A percentile compares a stretch with the other conserved stretches of the same genome.
phyloP scores from a whole-genome alignment of 2,113 vertebrate species.

The Cyprinus carpio region DNA sequence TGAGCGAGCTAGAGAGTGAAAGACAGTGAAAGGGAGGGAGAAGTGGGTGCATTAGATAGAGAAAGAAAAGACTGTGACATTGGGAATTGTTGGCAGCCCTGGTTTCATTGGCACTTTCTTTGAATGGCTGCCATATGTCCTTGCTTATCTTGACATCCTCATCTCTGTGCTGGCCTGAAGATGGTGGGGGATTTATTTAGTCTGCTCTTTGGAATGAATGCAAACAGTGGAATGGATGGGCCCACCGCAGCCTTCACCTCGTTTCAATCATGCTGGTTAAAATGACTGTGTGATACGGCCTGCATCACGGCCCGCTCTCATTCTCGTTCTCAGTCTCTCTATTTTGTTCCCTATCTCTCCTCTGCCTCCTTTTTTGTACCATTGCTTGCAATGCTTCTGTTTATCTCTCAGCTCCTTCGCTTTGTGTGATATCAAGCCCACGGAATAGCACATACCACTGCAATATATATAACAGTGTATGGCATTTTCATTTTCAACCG shows the following conservation, averaged over 20 bases:
- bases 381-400: slow-evolving; percentile 48
- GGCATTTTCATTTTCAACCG: slow-evolving; percentile 17
- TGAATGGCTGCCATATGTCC: slow-evolving; percentile 63
- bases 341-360: slow-evolving; percentile 13
- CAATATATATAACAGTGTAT: slow-evolving; percentile 42
- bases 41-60: slow-evolving; percentile 33
- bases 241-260: slow-evolving; percentile 47
- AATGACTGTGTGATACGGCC: slow-evolving; percentile 75
- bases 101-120: slow-evolving; percentile 52
- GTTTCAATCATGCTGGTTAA: slow-evolving; percentile 73
- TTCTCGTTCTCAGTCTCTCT: slow-evolving; percentile 51
- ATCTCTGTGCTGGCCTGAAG: slow-evolving; percentile 71
- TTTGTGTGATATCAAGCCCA: slow-evolving; percentile 51
- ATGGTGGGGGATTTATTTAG: slow-evolving; percentile 75
- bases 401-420: slow-evolving; percentile 46
- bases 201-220: slow-evolving; percentile 62
- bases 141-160: slow-evolving; percentile 75
- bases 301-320: slow-evolving; percentile 59
- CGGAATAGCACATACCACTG: slow-evolving; percentile 26
- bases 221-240: slow-evolving; percentile 62
- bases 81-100: slow-evolving; percentile 55
- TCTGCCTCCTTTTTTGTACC: slow-evolving; percentile 14
- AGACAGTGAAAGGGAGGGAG: slow-evolving; percentile 36
- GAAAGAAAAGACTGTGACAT: slow-evolving; percentile 50
- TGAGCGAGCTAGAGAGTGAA: background rate